Conservation (phyloP, 2,888 invertebrate species). For the Patella pellucida region DNA sequence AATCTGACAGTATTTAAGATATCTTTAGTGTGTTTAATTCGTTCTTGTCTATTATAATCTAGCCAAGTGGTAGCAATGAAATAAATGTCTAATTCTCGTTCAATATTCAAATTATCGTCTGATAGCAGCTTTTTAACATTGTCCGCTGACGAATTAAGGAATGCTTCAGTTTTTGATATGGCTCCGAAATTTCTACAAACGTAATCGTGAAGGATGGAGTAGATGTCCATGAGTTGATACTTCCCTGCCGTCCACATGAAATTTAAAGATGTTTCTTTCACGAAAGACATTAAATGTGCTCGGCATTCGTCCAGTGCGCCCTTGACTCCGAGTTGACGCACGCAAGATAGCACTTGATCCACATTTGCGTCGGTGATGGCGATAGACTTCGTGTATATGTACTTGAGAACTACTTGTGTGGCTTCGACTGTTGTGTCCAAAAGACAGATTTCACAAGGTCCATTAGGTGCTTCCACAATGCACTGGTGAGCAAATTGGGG, state of each 20-base stretch:
- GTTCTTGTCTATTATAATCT: conserved; percentile 45
- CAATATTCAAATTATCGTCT: conserved; percentile 41
- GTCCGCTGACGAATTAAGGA: conserved; percentile 39
- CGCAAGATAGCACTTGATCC: conserved; percentile 46
- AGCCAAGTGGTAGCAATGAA: conserved; percentile 55
- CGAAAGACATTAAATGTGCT: conserved; percentile 40
- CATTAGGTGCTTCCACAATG: conserved; percentile 20
- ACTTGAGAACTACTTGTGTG: conserved; percentile 44
- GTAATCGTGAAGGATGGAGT: conserved; percentile 35
- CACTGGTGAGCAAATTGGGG: conserved; percentile 40
- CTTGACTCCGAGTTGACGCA: conserved; percentile 45
- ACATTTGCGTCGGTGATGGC: conserved; percentile 43
- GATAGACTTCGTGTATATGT: conserved; percentile 53
- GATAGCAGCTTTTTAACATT: conserved; percentile 44
- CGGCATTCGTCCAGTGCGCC: conserved; percentile 40
- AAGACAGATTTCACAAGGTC: conserved; percentile 33
- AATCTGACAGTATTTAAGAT: conserved; percentile 51
- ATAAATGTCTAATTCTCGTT: conserved; percentile 53
- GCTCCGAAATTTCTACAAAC: conserved; percentile 43
- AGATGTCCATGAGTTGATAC: conserved; percentile 42
- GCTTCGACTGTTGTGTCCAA: conserved; percentile 39
- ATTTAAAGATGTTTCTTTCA: conserved; percentile 40
- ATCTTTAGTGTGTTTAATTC: conserved; percentile 42
- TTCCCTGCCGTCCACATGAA: conserved; percentile 46
- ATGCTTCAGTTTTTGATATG: conserved; percentile 41